These are phyloP conservation scores for Hippolais icterina DNA, from an alignment of 2,113 vertebrate genomes.

Conservation along the genomic window DNA sequence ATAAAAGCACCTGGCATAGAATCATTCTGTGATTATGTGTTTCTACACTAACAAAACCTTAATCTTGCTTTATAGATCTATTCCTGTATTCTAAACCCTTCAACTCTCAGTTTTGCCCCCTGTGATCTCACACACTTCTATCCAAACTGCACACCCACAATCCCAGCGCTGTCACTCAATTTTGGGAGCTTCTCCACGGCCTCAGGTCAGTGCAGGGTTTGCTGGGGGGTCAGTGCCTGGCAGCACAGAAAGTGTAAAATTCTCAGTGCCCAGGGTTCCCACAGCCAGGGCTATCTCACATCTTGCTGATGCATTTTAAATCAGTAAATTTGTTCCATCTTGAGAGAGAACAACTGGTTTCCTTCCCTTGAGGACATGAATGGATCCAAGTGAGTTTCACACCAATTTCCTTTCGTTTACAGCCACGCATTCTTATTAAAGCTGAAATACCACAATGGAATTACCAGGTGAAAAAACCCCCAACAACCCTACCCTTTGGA, in stretches of 20 bases:
- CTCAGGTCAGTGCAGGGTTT: too few relatives aligned
- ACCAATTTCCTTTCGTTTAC: not conserved
- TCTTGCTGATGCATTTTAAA: not conserved
- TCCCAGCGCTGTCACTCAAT: too few relatives aligned
- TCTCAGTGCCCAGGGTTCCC: not conserved
- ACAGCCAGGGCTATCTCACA: not conserved
- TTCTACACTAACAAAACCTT: too few relatives aligned
- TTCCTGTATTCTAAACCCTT: too few relatives aligned
- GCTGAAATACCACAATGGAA: not conserved
- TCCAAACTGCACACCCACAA: too few relatives aligned
- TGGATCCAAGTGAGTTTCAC: not conserved
- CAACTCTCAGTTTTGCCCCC: too few relatives aligned
- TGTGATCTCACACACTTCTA: too few relatives aligned
- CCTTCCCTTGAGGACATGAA: not conserved
- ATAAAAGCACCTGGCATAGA: too few relatives aligned
- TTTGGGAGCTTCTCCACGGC: too few relatives aligned
- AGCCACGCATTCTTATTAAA: not conserved
- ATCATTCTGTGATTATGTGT: too few relatives aligned
- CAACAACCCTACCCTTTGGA: not conserved
- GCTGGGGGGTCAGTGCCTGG: not conserved
- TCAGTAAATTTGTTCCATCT: not conserved
- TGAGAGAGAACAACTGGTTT: not conserved
- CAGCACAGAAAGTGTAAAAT: not conserved
- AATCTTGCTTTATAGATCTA: too few relatives aligned
- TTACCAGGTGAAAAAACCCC: accelerated